Percentiles rank a stretch among this genome's conserved stretches.
Evolutionary conservation across 2,113 vertebrate species (phyloP).

Genomic region (Phylloscopus whistleri): DNA sequence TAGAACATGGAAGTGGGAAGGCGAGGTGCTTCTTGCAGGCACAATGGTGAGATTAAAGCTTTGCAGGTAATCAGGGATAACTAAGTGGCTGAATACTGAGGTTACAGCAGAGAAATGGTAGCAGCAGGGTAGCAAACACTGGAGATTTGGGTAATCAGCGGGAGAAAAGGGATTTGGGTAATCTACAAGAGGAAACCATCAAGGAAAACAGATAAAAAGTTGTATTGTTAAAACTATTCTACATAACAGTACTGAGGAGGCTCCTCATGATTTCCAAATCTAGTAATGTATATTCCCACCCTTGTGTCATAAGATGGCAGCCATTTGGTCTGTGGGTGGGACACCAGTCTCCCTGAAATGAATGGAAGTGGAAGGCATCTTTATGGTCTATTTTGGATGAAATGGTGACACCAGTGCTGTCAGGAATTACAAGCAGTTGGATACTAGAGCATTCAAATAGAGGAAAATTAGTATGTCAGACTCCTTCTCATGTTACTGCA

Average conservation of each 20-base stretch:
- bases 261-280: not conserved
- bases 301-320: not conserved
- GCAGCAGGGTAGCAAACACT: not conserved
- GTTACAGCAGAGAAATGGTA: not conserved
- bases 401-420: not conserved
- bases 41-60: not conserved
- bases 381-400: not conserved
- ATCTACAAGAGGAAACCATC: not conserved
- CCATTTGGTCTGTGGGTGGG: not conserved
- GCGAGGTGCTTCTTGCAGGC: accelerated
- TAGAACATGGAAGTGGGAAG: not conserved
- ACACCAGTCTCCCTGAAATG: not conserved
- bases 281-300: not conserved
- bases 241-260: not conserved
- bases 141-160: not conserved
- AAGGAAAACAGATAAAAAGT: not conserved
- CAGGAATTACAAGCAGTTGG: not conserved
- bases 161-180: not conserved
- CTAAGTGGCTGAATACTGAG: not conserved
- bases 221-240: not conserved
- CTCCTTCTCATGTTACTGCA: not conserved
- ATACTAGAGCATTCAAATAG: not conserved
- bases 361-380: not conserved
- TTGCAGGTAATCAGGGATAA: not conserved
- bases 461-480: not conserved